Evolutionary conservation across 30 jellyfish, hydroid and myxozoan species (phyloP).

Genomic region (Mastigias papua): DNA sequence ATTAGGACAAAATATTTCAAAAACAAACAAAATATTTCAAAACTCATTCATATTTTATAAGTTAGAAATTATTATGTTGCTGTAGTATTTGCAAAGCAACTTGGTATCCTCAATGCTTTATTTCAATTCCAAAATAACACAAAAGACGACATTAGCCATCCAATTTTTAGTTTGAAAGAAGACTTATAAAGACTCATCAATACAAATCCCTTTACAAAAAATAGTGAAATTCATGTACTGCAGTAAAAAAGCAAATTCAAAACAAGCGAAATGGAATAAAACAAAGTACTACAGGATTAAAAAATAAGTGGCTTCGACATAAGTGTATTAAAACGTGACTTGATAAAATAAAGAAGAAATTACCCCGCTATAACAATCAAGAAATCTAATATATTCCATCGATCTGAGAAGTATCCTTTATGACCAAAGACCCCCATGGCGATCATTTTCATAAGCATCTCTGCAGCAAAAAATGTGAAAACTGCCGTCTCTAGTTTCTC

Average conservation of each 20-base stretch:
- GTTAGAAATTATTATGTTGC: too few relatives aligned
- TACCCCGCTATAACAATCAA: constrained; percentile 92
- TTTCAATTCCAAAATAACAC: too few relatives aligned
- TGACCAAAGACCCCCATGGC: constrained; percentile 93
- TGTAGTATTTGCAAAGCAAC: too few relatives aligned
- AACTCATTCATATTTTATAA: too few relatives aligned
- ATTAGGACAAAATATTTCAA: neutral
- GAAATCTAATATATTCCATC: constrained; percentile 92
- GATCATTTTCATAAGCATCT: constrained; percentile 85
- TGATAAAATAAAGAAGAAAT: constrained; percentile 2
- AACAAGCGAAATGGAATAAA: neutral
- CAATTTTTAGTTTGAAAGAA: too few relatives aligned
- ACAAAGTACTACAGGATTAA: neutral
- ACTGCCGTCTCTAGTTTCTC: constrained; percentile 82
- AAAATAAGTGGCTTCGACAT: too few relatives aligned
- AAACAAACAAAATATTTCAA: neutral
- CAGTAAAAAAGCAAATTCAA: too few relatives aligned
- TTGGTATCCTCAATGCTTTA: too few relatives aligned
- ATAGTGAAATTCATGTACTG: too few relatives aligned
- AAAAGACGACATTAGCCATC: too few relatives aligned
- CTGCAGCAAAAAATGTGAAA: constrained; percentile 84
- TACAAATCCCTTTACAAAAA: too few relatives aligned
- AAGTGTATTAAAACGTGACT: neutral
- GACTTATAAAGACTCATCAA: too few relatives aligned
- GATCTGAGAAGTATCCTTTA: constrained; percentile 80